These are phyloP conservation scores for Apomyelois bistriatella DNA, from an alignment of 2,888 invertebrate species.

Conservation along the genomic window DNA sequence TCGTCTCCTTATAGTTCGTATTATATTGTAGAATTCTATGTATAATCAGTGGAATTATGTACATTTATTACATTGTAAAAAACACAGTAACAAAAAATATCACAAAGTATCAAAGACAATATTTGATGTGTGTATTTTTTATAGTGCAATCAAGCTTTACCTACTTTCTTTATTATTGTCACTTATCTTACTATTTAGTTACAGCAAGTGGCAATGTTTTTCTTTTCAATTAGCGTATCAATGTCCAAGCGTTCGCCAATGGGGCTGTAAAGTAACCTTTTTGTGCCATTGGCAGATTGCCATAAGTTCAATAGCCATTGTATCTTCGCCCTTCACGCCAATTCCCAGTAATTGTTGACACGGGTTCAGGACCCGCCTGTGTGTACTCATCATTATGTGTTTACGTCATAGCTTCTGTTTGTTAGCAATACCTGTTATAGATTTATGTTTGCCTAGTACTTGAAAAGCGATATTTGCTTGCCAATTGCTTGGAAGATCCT, in stretches of 20 bases:
- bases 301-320: background rate
- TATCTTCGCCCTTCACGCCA: background rate
- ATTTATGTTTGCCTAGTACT: conserved; percentile 13
- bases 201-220: too few relatives aligned
- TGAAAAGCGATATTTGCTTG: too few relatives aligned
- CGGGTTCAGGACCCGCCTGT: conserved; percentile 18
- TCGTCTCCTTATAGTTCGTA: background rate
- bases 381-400: conserved; percentile 21
- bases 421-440: conserved; percentile 16
- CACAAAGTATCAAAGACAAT: too few relatives aligned
- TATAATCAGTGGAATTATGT: too few relatives aligned
- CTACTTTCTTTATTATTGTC: too few relatives aligned
- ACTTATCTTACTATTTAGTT: too few relatives aligned
- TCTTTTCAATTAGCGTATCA: background rate
- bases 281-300: background rate
- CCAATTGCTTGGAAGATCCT: too few relatives aligned
- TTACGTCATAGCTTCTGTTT: conserved; percentile 19
- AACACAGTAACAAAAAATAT: too few relatives aligned
- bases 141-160: too few relatives aligned
- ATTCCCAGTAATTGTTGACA: background rate
- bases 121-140: too few relatives aligned
- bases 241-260: background rate
- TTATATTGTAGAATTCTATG: too few relatives aligned
- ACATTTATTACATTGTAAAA: too few relatives aligned
- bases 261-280: background rate